Evolutionary conservation across 2,888 invertebrate species (phyloP).

Genomic region (Cerastis leucographa): DNA sequence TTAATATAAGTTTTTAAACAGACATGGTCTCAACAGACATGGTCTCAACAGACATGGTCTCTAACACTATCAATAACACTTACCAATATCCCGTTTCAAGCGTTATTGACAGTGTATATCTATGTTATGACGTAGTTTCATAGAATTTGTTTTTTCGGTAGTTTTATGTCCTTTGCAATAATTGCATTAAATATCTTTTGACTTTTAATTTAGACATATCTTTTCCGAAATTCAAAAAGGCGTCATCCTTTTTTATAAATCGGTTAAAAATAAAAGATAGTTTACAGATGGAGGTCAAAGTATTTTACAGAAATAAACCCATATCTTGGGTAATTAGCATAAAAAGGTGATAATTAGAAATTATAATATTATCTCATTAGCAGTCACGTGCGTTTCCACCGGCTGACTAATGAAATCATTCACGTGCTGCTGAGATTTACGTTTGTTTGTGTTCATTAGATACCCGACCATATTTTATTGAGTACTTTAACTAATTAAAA

Average conservation of each 20-base stretch:
- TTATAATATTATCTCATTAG: constrained; percentile 22
- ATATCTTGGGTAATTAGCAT: constrained; percentile 10
- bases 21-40: too few relatives aligned
- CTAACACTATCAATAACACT: too few relatives aligned
- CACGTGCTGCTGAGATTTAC: constrained; percentile 20
- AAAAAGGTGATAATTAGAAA: constrained; percentile 45
- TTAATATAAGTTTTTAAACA: too few relatives aligned
- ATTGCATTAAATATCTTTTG: not conserved
- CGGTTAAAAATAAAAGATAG: not conserved
- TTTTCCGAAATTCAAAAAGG: too few relatives aligned
- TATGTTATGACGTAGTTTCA: not conserved
- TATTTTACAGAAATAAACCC: not conserved
- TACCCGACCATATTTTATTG: not conserved
- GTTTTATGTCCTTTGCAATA: too few relatives aligned
- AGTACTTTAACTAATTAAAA: constrained; percentile 11
- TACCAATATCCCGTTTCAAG: too few relatives aligned
- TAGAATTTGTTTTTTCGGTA: not conserved
- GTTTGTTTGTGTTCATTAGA: constrained; percentile 7
- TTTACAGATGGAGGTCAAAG: constrained; percentile 11
- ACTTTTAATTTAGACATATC: not conserved
- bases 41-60: too few relatives aligned
- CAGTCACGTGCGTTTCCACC: constrained; percentile 33
- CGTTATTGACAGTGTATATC: too few relatives aligned
- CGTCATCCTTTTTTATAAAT: too few relatives aligned
- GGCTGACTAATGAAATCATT: constrained; percentile 32